These are phyloP conservation scores for Caerostris darwini DNA, from an alignment of 1,140 invertebrate species.

Conservation along the genomic window DNA sequence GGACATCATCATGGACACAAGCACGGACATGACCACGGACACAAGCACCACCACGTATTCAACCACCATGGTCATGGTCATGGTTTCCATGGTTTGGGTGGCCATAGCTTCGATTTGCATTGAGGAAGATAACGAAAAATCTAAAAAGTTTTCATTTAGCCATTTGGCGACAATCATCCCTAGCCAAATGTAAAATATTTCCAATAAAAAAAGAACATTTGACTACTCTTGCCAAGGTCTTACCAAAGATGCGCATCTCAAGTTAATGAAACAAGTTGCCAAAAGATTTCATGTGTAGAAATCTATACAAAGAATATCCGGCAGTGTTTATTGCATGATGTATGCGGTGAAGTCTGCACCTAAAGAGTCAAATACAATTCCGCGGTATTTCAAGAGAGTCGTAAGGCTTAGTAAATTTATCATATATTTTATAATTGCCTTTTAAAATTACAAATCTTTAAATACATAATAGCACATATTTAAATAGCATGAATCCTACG, in stretches of 20 bases:
- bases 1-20: conserved; percentile 58
- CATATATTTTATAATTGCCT: too few relatives aligned
- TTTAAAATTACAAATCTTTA: too few relatives aligned
- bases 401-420: not conserved
- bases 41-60: conserved; percentile 58
- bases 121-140: not conserved
- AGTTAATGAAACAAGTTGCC: not conserved
- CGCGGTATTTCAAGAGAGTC: not conserved
- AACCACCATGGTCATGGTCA: conserved; percentile 50
- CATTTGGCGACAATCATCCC: not conserved
- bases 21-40: conserved; percentile 55
- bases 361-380: not conserved
- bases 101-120: conserved; percentile 31
- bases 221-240: not conserved
- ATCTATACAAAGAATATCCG: not conserved
- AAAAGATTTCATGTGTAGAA: not conserved
- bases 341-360: not conserved
- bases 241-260: not conserved
- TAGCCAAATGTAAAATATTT: not conserved
- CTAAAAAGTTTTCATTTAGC: not conserved
- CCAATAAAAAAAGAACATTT: conserved; percentile 6
- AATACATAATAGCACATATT: too few relatives aligned
- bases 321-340: not conserved
- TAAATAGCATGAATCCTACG: too few relatives aligned
- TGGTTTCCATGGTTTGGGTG: conserved; percentile 61